A percentile compares a stretch with the other conserved stretches of the same genome.
These are phyloP conservation scores for Spongilla lacustris DNA, from an alignment of 37 sponge, comb jelly and placozoan genomes.

Conservation along the genomic window DNA sequence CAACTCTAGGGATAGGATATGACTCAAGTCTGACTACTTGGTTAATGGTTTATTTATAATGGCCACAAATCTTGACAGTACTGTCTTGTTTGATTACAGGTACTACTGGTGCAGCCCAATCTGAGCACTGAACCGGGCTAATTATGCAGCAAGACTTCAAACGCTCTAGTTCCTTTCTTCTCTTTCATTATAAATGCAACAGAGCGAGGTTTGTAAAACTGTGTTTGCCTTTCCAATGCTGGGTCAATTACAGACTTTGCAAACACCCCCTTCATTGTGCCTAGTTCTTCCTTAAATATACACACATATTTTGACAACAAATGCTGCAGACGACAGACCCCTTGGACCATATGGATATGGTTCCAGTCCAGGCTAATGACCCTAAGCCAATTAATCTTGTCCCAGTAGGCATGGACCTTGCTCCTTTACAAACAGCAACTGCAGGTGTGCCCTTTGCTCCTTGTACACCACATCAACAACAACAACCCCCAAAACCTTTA, in stretches of 20 bases:
- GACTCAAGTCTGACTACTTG: constrained; percentile 3
- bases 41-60: constrained; percentile 55
- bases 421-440: background rate
- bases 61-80: constrained; percentile 44
- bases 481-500: no score
- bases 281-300: constrained; percentile 1
- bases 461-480: no score
- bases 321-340: background rate
- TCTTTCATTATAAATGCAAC: constrained; percentile 2
- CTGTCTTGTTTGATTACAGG: constrained; percentile 53
- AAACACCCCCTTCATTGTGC: background rate
- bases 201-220: constrained; percentile 1
- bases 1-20: constrained; percentile 51
- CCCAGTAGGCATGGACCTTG: background rate
- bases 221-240: background rate
- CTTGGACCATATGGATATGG: background rate
- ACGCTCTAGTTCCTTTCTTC: constrained; percentile 5
- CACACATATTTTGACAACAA: background rate
- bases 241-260: constrained; percentile 15
- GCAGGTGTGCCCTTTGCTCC: constrained; percentile 5
- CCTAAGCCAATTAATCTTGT: background rate
- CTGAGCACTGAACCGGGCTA: constrained; percentile 20
- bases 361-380: background rate
- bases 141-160: constrained; percentile 24
- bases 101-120: constrained; percentile 54